These are phyloP conservation scores for Phymatocera aterrima DNA, from an alignment of 2,888 invertebrate species.

Conservation along the genomic window DNA sequence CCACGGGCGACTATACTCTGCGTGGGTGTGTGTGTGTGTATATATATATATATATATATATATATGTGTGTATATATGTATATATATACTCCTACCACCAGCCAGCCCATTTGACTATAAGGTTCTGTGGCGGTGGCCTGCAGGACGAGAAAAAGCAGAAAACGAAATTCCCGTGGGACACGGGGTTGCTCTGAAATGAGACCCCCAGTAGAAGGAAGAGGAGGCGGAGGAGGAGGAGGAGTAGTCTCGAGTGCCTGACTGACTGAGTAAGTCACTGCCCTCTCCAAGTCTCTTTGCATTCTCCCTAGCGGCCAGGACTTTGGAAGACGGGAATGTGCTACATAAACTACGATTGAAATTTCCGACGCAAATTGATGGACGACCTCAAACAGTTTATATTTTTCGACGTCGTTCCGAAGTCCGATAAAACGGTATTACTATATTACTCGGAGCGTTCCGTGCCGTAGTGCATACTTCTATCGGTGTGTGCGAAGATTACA, in stretches of 20 bases:
- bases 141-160: neutral
- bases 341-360: conserved; percentile 6
- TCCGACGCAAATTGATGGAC: neutral
- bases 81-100: too few species aligned
- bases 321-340: too few species aligned
- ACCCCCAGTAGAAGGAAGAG: conserved; percentile 16
- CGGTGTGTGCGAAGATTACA: neutral
- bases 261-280: conserved; percentile 39
- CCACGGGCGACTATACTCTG: neutral
- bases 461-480: too few species aligned
- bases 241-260: conserved; percentile 38
- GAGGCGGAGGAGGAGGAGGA: too few species aligned
- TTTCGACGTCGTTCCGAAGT: too few species aligned
- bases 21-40: too few species aligned
- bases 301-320: neutral
- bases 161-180: conserved; percentile 31
- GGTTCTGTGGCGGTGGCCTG: neutral
- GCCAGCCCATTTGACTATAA: too few species aligned
- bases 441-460: neutral
- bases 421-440: neutral
- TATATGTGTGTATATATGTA: too few species aligned
- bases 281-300: conserved; percentile 31
- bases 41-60: too few species aligned
- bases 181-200: conserved; percentile 32
- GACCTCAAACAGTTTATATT: neutral